Base-by-base conservation (phyloP, 2,113 vertebrate genomes). In the Chiloscyllium plagiosum region DNA sequence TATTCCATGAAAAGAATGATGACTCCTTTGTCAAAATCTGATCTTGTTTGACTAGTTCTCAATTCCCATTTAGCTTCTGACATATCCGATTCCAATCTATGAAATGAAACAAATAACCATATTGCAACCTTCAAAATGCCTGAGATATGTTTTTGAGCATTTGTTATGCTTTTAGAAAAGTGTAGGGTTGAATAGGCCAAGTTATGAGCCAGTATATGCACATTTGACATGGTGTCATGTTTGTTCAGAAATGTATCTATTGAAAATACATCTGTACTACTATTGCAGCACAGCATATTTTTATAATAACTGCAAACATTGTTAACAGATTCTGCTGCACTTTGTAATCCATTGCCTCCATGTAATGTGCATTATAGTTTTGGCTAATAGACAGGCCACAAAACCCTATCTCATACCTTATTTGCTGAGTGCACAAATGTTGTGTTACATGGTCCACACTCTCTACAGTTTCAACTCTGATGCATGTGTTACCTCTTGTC, bases 1-100 rank as follows among this genome's bases (percentile, higher is more conserved):
- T 93, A n/a, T 83, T 83, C 80, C 61, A 66, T 33, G 66, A 93
- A 92, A 86, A 24, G 33, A 93, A 93, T 93, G 24, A 52, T 56
- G 56, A 93, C n/a, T 93, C 87, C 87, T 92, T 92, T 61, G n/a
- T 66, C n/a, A 65, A 22, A 10, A 4, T 93, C 33, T 93, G 61
- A 66, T 68, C 89, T 33, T 7, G 33, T 33, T 61, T 89, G 86
- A 13, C 26, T 29, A 56, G 26, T 29, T 89, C 10, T 33, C 29
- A 68, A 68, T 47, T 66, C n/a, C 89, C 61, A 66, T 66, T 92
- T 92, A n/a, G 56, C 65, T 92, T 33, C 50, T 37, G 56, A 37
- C n/a, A 56, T 92, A 4, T 65, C 33, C n/a, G 56, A 37, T 66
- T 66, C 61, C 20, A 66, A 68, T n/a, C 15, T 19, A 66, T 42